phyloP scores from a whole-genome alignment of 2,113 vertebrate genomes.

The Xiphophorus hellerii region DNA sequence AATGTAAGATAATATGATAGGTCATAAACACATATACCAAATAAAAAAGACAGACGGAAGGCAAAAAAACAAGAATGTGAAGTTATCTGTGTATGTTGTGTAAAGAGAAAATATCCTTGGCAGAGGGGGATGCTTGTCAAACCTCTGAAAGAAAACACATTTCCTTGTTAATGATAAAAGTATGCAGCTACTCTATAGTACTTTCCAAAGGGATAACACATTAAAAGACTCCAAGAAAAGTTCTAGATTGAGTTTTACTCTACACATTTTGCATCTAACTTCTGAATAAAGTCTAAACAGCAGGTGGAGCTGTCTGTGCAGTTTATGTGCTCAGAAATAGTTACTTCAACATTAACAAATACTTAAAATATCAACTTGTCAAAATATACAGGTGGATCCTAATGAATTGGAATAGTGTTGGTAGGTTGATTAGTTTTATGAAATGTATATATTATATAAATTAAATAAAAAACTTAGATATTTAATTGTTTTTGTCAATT shows the following conservation, averaged over 20 bases:
- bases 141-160: no score
- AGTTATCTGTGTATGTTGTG: constrained; percentile 29
- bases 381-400: no score
- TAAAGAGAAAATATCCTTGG: constrained; percentile 15
- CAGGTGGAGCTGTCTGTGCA: constrained; percentile 61
- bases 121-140: not conserved
- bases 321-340: constrained; percentile 43
- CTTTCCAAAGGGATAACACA: not conserved
- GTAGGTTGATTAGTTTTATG: no score
- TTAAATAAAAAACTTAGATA: no score
- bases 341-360: no score
- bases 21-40: constrained; percentile 1
- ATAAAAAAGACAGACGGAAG: constrained; percentile 2
- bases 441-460: no score
- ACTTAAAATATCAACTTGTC: no score
- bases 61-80: not conserved
- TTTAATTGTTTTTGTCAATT: no score
- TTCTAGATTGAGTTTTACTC: constrained; percentile 35
- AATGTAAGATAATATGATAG: constrained; percentile 23
- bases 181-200: constrained; percentile 12
- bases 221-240: constrained; percentile 34
- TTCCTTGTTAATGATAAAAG: constrained; percentile 5
- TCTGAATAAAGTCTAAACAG: constrained; percentile 58
- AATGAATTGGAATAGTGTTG: no score
- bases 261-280: constrained; percentile 48